Base-by-base conservation (phyloP, 2,113 vertebrate genomes). In the Eubucco bourcierii region DNA sequence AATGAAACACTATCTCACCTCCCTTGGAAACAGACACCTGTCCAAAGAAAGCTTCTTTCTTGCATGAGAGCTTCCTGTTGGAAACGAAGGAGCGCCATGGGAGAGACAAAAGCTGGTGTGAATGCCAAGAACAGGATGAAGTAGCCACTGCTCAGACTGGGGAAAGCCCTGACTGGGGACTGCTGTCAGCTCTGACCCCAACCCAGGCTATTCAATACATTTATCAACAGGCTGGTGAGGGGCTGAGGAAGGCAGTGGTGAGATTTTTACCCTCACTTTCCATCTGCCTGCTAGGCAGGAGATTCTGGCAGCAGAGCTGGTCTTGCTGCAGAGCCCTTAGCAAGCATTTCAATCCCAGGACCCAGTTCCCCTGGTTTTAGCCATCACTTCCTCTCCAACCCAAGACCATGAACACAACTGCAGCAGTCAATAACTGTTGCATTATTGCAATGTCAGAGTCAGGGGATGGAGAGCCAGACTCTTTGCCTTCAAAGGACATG, bases 1-100 rank as follows among this genome's bases (percentile, higher is more conserved):
- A 9, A 5, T 0, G 28, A 67, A 63, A 58, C 2, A 2, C 76
- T 56, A 66, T 7, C 74, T 25, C 7, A 3, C 27, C 53, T 55
- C 34, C 46, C 29, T 31, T 0, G 1, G 80, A 16, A 19, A 18
- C 34, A 33, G 31, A 34, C 37, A 21, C 1, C 0, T 8, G 56
- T 21, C 50, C 39, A 33, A 15, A 18, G 1, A 4, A 16, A 46
- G 67, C 27, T 64, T 16, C 13, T 18, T 4, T 12, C 61, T 31
- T 12, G 3, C 11, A 4, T 8, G 21, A 4, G 11, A 56, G 65
- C 4, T 14, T 31, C n/a, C 72, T 50, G 1, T 4, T 9, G 46
- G 19, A 33, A 52, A 71, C 8, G 17, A 28, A 56, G 28, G 4
- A 63, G 10, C 23, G 13, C n/a, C 6, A 0, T 10, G 31, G 56